Conservation (phyloP, 1,140 invertebrate genomes). For the Lepeophtheirus salmonis region DNA sequence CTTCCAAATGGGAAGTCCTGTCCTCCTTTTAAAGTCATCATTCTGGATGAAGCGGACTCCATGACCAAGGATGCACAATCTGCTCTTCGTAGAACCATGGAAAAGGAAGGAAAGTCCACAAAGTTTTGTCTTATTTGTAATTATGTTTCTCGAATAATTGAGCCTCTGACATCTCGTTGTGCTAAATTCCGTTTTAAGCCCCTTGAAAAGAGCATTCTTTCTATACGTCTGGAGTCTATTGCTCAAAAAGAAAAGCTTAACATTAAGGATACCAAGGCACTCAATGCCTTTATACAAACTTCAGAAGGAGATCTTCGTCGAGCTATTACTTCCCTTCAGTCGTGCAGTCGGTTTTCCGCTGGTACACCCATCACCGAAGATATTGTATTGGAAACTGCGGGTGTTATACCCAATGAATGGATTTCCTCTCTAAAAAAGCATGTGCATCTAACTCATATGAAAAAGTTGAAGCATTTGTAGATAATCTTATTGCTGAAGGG, state of each 20-base stretch:
- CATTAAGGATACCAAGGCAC: slow-evolving; percentile 41
- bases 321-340: slow-evolving; percentile 85
- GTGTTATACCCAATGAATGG: slow-evolving; percentile 32
- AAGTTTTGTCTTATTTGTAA: slow-evolving; percentile 97
- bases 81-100: slow-evolving; percentile 89
- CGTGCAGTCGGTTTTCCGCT: slow-evolving; percentile 44
- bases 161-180: slow-evolving; percentile 90
- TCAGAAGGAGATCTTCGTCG: slow-evolving; percentile 84
- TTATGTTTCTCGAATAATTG: slow-evolving; percentile 92
- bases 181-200: slow-evolving; percentile 96
- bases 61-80: slow-evolving; percentile 87
- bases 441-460: slow-evolving; percentile 46
- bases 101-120: slow-evolving; percentile 81
- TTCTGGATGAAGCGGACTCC: slow-evolving; percentile 95
- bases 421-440: slow-evolving; percentile 21
- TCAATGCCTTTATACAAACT: slow-evolving; percentile 57
- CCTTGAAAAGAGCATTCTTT: slow-evolving; percentile 34
- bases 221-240: slow-evolving; percentile 49
- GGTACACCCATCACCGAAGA: slow-evolving; percentile 36
- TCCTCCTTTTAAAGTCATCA: slow-evolving; percentile 87
- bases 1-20: slow-evolving; percentile 52
- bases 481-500: slow-evolving; percentile 51
- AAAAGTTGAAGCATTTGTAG: slow-evolving; percentile 42
- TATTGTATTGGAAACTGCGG: slow-evolving; percentile 55
- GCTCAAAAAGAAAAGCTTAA: slow-evolving; percentile 57